phyloP scores from a whole-genome alignment of 2,888 invertebrate species.

The Xanthostigma xanthostigma region DNA sequence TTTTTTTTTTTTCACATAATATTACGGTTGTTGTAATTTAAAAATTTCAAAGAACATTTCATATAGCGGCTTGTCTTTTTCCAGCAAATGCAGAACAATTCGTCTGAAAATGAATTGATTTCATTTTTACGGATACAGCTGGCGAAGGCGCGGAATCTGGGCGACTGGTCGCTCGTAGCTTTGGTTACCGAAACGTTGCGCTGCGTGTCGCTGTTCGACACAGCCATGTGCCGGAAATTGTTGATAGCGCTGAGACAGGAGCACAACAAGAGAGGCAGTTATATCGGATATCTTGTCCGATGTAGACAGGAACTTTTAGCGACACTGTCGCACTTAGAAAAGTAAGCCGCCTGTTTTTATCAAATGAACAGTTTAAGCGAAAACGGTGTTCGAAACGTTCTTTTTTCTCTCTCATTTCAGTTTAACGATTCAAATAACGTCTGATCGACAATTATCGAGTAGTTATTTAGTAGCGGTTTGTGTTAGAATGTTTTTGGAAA shows the following conservation, averaged over 20 bases:
- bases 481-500: slow-evolving; percentile 66
- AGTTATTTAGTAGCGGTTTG: slow-evolving; percentile 60
- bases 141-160: slow-evolving; percentile 68
- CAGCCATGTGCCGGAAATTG: slow-evolving; percentile 54
- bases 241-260: slow-evolving; percentile 62
- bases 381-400: background rate
- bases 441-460: slow-evolving; percentile 56
- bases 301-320: slow-evolving; percentile 68
- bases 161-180: slow-evolving; percentile 60
- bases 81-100: slow-evolving; percentile 10
- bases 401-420: slow-evolving; percentile 22
- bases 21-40: too few relatives aligned
- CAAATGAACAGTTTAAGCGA: background rate
- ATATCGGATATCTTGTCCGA: slow-evolving; percentile 66
- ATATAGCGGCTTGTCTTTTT: slow-evolving; percentile 4
- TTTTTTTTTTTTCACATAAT: too few relatives aligned
- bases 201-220: slow-evolving; percentile 58
- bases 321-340: slow-evolving; percentile 54
- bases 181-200: slow-evolving; percentile 72
- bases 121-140: slow-evolving; percentile 58
- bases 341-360: slow-evolving; percentile 26
- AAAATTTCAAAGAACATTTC: too few relatives aligned
- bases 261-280: slow-evolving; percentile 59
- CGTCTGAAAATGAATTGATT: slow-evolving; percentile 32
- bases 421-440: slow-evolving; percentile 41